These are phyloP conservation scores for Ormyrus rosae DNA, from an alignment of 2,888 invertebrate genomes.

Conservation along the genomic window DNA sequence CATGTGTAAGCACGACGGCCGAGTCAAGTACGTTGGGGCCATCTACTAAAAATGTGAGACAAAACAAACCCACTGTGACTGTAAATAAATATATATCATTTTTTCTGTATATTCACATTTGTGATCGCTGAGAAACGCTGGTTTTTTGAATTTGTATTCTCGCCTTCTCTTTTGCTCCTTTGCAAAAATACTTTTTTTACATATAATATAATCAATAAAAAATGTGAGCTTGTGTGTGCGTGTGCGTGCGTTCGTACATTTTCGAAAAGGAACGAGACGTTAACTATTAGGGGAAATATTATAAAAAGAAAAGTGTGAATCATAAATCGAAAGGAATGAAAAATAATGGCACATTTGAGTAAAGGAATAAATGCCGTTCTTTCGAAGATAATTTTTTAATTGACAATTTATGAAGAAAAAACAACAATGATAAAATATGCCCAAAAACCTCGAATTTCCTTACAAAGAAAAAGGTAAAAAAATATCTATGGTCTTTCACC, in stretches of 20 bases:
- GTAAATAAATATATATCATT: slow-evolving; percentile 70
- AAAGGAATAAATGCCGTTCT: slow-evolving; percentile 26
- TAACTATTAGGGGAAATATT: slow-evolving; percentile 46
- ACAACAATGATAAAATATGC: slow-evolving; percentile 9
- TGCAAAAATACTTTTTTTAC: slow-evolving; percentile 59
- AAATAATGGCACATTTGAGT: slow-evolving; percentile 24
- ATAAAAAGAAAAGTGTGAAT: slow-evolving; percentile 32
- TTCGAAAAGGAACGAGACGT: slow-evolving; percentile 25
- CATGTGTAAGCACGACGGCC: slow-evolving; percentile 21
- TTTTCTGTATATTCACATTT: slow-evolving; percentile 68
- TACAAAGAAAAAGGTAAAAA: slow-evolving; percentile 19
- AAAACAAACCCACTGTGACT: slow-evolving; percentile 64
- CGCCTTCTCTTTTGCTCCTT: slow-evolving; percentile 59
- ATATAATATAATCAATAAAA: slow-evolving; percentile 55
- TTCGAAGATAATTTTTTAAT: slow-evolving; percentile 47
- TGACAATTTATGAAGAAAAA: slow-evolving; percentile 27
- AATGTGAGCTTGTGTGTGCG: slow-evolving; percentile 59
- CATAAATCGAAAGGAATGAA: slow-evolving; percentile 15
- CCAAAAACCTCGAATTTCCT: slow-evolving; percentile 18
- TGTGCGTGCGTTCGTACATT: slow-evolving; percentile 58
- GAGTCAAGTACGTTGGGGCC: slow-evolving; percentile 59
- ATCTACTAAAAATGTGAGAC: slow-evolving; percentile 46
- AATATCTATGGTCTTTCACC: slow-evolving; percentile 19
- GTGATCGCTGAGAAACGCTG: slow-evolving; percentile 44
- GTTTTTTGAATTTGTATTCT: slow-evolving; percentile 50